Evolutionary conservation across 2,113 vertebrate species (phyloP).

Genomic region (Bufo gargarizans): DNA sequence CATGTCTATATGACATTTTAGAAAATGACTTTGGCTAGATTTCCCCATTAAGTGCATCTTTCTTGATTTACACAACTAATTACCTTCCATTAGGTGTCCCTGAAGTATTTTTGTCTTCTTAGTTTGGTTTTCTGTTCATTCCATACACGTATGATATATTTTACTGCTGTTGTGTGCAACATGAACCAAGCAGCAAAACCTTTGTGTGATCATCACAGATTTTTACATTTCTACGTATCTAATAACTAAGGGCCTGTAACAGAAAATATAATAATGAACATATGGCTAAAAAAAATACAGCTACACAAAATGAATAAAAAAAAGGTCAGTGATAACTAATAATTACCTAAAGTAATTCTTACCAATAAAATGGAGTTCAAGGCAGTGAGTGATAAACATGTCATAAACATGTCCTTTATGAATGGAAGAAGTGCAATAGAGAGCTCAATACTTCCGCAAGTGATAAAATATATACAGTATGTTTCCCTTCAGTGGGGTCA

Average conservation of each 20-base stretch:
- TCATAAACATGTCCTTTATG: background rate
- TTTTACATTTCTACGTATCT: background rate
- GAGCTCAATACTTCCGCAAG: constrained; percentile 1
- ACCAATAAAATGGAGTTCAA: background rate
- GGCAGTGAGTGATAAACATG: background rate
- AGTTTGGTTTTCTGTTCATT: background rate
- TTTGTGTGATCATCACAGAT: background rate
- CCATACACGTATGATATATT: background rate
- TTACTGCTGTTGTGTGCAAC: background rate
- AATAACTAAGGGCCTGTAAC: background rate
- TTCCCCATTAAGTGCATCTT: constrained; percentile 10
- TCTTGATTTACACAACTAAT: constrained; percentile 17
- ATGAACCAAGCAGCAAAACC: background rate
- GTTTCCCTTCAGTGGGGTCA: constrained; percentile 1
- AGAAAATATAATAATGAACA: background rate
- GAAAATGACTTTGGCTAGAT: constrained; percentile 3
- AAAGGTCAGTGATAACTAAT: too few species aligned
- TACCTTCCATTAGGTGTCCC: background rate
- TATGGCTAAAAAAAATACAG: background rate
- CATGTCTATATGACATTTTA: constrained; percentile 5
- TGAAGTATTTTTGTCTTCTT: background rate
- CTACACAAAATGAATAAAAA: background rate
- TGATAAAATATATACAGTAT: constrained; percentile 28
- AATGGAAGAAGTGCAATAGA: constrained; percentile 2
- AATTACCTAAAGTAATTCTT: background rate